These are phyloP conservation scores for Eupsittula cactorum DNA, from an alignment of 2,113 vertebrate genomes.

Conservation along the genomic window DNA sequence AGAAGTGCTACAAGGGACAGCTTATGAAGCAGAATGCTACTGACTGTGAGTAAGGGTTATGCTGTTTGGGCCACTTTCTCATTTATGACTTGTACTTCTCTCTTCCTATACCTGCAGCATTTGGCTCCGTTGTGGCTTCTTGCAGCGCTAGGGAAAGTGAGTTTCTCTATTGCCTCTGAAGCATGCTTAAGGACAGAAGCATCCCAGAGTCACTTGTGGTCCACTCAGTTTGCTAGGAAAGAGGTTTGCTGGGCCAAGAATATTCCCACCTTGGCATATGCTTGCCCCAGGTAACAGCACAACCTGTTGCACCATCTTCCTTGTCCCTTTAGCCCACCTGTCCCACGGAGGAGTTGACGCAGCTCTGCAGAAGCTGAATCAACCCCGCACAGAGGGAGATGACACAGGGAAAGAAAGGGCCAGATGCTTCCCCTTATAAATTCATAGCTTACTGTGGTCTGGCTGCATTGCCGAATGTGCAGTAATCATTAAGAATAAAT, in stretches of 20 bases:
- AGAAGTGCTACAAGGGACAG: background rate
- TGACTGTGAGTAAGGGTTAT: slow-evolving; percentile 22
- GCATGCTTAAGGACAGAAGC: background rate
- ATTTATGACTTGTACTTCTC: background rate
- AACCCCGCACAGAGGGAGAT: background rate
- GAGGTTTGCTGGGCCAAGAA: background rate
- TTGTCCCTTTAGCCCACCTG: background rate
- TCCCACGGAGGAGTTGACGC: background rate
- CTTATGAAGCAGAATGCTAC: slow-evolving; percentile 39
- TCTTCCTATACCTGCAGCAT: background rate
- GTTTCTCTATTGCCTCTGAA: background rate
- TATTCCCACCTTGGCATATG: rapidly evolving
- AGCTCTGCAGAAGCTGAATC: background rate
- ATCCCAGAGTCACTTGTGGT: background rate
- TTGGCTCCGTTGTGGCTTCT: rapidly evolving
- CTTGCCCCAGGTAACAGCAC: background rate
- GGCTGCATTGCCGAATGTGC: background rate
- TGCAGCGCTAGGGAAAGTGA: background rate
- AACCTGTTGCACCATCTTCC: background rate
- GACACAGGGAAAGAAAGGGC: background rate
- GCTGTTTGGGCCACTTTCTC: background rate
- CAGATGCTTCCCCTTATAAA: background rate
- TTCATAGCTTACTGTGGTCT: background rate
- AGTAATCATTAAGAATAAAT: background rate
- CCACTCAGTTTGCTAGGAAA: background rate